Conservation (phyloP, 2,113 vertebrate species). For the Pelodiscus sinensis region DNA sequence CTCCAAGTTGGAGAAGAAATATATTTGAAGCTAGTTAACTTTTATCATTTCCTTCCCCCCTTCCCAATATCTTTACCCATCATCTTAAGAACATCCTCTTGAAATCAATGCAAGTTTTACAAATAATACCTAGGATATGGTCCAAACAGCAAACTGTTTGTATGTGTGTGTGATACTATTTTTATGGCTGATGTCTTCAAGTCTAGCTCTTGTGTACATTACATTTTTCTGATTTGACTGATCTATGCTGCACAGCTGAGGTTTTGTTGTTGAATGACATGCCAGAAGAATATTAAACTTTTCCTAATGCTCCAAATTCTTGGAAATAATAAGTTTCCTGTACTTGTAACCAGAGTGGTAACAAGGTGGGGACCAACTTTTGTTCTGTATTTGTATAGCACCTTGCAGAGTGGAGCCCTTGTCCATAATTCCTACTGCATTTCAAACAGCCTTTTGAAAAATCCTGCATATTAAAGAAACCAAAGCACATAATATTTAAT, state of each 20-base stretch:
- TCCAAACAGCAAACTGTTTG: neutral
- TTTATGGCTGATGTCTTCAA: neutral
- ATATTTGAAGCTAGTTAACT: neutral
- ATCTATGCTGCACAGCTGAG: neutral
- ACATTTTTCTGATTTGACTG: neutral
- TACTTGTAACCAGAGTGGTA: neutral
- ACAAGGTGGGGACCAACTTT: neutral
- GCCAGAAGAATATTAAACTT: neutral
- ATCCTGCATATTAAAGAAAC: neutral
- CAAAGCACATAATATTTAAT: neutral
- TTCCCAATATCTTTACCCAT: neutral
- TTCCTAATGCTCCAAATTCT: neutral
- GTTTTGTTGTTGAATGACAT: neutral
- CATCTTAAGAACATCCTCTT: neutral
- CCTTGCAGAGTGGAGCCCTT: neutral
- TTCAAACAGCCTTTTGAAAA: neutral
- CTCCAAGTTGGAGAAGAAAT: neutral
- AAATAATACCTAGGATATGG: neutral
- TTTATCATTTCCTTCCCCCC: neutral
- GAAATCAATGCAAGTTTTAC: slow-evolving; percentile 13
- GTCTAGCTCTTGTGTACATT: neutral
- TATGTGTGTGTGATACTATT: neutral
- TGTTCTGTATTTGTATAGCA: neutral
- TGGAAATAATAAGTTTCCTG: neutral
- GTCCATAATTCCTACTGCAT: neutral